phyloP scores from a whole-genome alignment of 2,888 invertebrate species.

The Amblyjoppa fuscipennis region DNA sequence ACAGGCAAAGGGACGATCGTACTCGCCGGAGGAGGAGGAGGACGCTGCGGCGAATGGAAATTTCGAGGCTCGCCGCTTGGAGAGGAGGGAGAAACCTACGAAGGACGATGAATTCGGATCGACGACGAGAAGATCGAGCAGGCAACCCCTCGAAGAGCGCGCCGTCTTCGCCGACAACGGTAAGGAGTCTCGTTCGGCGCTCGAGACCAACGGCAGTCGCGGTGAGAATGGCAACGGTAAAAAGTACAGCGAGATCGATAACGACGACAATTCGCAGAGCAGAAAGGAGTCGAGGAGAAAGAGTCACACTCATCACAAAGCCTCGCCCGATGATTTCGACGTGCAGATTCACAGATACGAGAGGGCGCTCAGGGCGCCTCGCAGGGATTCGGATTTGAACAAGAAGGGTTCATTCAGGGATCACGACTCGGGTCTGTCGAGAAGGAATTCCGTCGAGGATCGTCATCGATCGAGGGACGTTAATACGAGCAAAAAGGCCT shows the following conservation, averaged over 20 bases:
- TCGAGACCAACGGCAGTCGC: slow-evolving; percentile 45
- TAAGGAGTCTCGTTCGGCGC: neutral
- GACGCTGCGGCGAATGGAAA: slow-evolving; percentile 44
- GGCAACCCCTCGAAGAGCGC: slow-evolving; percentile 27
- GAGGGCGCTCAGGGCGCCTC: slow-evolving; percentile 68
- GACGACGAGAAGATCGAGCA: slow-evolving; percentile 37
- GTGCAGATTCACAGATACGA: slow-evolving; percentile 78
- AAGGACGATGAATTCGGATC: slow-evolving; percentile 44
- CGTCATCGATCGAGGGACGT: slow-evolving; percentile 60
- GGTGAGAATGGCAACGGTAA: slow-evolving; percentile 52
- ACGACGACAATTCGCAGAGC: slow-evolving; percentile 70
- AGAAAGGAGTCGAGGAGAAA: slow-evolving; percentile 70
- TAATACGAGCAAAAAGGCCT: slow-evolving; percentile 53
- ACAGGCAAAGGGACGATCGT: slow-evolving; percentile 63
- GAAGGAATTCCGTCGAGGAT: slow-evolving; percentile 75
- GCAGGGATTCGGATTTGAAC: slow-evolving; percentile 72
- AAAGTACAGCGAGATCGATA: slow-evolving; percentile 68
- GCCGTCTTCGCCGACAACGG: slow-evolving; percentile 41
- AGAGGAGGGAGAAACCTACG: slow-evolving; percentile 20
- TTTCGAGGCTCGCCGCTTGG: slow-evolving; percentile 25
- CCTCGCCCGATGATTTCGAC: slow-evolving; percentile 76
- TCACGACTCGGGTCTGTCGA: slow-evolving; percentile 68
- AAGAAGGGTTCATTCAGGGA: slow-evolving; percentile 69
- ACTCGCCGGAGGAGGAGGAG: slow-evolving; percentile 58
- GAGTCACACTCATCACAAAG: slow-evolving; percentile 49